Evolutionary conservation across 2,888 invertebrate genomes (phyloP).

Genomic region (Cryptus viduatorius): DNA sequence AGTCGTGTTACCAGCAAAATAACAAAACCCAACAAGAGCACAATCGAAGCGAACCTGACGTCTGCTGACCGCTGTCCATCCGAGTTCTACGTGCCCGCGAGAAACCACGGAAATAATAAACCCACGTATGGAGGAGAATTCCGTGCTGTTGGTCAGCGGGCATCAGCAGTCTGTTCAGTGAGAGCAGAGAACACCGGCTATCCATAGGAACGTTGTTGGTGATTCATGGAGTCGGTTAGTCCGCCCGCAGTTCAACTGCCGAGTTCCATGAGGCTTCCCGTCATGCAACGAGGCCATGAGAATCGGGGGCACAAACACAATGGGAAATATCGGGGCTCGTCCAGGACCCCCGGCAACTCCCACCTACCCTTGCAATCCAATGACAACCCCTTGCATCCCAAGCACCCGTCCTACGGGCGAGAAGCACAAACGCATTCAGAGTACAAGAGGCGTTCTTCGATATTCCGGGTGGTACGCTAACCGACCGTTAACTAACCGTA

Average conservation of each 20-base stretch:
- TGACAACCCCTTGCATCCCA: not conserved
- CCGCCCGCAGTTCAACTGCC: not conserved
- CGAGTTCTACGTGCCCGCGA: not conserved
- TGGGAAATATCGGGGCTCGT: conserved; percentile 21
- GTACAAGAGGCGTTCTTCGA: not conserved
- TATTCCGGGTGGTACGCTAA: not conserved
- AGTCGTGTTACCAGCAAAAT: not conserved
- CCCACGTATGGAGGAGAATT: not conserved
- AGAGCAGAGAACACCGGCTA: conserved; percentile 5
- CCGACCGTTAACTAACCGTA: not conserved
- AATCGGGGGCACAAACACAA: conserved; percentile 14
- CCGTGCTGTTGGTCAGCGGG: not conserved
- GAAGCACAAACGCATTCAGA: not conserved
- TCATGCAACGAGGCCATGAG: conserved; percentile 17
- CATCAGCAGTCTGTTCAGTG: conserved; percentile 6
- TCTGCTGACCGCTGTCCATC: not conserved
- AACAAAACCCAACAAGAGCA: not conserved
- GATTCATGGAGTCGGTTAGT: conserved; percentile 15
- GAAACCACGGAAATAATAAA: not conserved
- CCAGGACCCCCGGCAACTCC: conserved; percentile 1
- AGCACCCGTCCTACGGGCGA: not conserved
- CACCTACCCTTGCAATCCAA: not conserved
- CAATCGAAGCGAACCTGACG: not conserved
- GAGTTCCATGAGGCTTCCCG: conserved; percentile 12
- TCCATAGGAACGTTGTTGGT: conserved; percentile 3